Evolutionary conservation across 2,113 vertebrate species (phyloP), one percentile per base, ranked within the genome.

Genomic region (Oxyruncus cristatus): DNA sequence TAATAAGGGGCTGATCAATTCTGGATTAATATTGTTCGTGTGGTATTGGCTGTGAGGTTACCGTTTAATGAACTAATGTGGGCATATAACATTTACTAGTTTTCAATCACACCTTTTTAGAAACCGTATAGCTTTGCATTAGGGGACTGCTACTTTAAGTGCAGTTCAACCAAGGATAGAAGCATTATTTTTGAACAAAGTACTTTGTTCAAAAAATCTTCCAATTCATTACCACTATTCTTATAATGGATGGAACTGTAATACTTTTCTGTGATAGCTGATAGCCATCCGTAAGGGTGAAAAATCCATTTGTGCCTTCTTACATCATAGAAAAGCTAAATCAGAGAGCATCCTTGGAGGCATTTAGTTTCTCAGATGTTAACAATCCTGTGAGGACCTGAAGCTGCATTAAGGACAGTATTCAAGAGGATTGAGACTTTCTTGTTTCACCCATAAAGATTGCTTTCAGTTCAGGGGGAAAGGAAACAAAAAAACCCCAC

Each of bases 11-110:
- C 27, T 33, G 37, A 52, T n/a, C 10, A 33, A 11, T 59, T 66
- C 10, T 4, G 11, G 44, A 24, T 59, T 33, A 8, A 33, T 50
- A 16, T 13, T 0, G 2, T 33, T 74, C 6, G 14, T 74, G 19
- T 0, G 0, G 4, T 32, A 19, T 39, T 39, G 52, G 27, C 52
- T 52, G 37, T 0, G 1, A 52, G 33, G 3, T 67, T 39, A 46
- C 28, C 44, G 50, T 16, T 16, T 14, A 16, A 39, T 52, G 10
- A 39, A 11, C 23, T 74, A 20, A 42, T 59, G 13, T 3, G 59
- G 9, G 4, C 19, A 20, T 44, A 27, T 9, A 44, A 13, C 22
- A 4, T 37, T 11, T 19, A 24, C 8, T 58, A 2, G 8, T 74
- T 74, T 52, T 74, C 22, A 15, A 5, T 33, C 23, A 32, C 5